A percentile compares a stretch with the other conserved stretches of the same genome.
Evolutionary conservation across 2,797 vertebrate species (phyloP).

Genomic region (Valencia hispanica): DNA sequence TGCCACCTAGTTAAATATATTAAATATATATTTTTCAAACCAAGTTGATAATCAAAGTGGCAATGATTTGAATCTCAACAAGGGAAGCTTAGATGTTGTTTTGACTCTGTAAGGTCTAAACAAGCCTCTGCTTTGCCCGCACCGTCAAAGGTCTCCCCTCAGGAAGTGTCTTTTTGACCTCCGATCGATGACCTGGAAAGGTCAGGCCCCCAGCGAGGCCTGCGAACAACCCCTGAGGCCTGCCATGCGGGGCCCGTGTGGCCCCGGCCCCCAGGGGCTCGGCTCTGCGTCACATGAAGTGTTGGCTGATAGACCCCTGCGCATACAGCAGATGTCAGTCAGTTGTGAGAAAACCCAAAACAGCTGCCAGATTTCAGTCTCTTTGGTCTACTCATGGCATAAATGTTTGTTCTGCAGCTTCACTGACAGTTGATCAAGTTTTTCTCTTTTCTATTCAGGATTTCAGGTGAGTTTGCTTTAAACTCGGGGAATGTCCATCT

Average conservation of each 20-base stretch:
- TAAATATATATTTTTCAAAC: neutral
- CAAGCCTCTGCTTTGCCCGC: conserved; percentile 42
- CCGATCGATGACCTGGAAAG: conserved; percentile 83
- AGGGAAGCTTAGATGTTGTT: conserved; percentile 37
- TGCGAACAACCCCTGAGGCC: conserved; percentile 67
- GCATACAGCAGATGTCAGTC: conserved; percentile 73
- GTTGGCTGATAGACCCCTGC: conserved; percentile 72
- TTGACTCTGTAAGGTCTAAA: conserved; percentile 58
- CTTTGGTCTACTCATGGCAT: conserved; percentile 15
- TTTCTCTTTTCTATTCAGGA: conserved; percentile 19
- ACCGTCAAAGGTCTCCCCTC: conserved; percentile 78
- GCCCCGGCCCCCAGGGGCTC: conserved; percentile 58
- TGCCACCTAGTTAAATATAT: neutral
- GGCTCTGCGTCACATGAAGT: conserved; percentile 65
- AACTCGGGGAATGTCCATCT: neutral
- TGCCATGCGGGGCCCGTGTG: conserved; percentile 61
- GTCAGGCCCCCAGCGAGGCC: conserved; percentile 75
- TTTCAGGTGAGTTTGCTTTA: conserved; percentile 12
- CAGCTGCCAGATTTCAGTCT: conserved; percentile 33
- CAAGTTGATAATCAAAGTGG: conserved; percentile 8
- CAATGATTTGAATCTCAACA: conserved; percentile 18
- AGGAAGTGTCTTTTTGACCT: conserved; percentile 82
- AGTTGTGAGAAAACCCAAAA: conserved; percentile 57
- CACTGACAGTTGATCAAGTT: conserved; percentile 24
- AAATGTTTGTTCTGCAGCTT: conserved; percentile 30